Percentiles rank a stretch among this genome's conserved stretches.
These are phyloP conservation scores for Mixornis gularis DNA, from an alignment of 2,113 vertebrate genomes.

Conservation along the genomic window DNA sequence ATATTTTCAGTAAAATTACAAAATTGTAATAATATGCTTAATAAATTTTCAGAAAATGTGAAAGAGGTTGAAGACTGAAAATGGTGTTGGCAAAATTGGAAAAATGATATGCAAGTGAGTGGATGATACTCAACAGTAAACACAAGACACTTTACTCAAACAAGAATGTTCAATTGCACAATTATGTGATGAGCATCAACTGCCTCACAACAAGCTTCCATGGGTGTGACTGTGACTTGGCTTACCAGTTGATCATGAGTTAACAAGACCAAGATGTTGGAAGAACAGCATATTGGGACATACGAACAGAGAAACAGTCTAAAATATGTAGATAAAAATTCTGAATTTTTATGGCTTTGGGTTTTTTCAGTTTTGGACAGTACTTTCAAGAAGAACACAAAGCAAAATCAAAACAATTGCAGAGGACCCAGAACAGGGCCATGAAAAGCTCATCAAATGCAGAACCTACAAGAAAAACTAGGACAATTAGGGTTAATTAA, in stretches of 20 bases:
- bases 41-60: background rate
- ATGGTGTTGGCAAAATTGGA: background rate
- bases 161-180: background rate
- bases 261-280: background rate
- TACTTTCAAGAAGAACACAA: background rate
- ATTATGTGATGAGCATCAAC: background rate
- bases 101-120: background rate
- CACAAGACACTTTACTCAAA: background rate
- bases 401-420: background rate
- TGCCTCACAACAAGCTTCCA: background rate
- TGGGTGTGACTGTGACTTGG: background rate
- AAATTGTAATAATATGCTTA: background rate
- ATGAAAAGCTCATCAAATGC: background rate
- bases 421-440: background rate
- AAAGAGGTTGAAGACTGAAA: background rate
- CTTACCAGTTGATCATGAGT: background rate
- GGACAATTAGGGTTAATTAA: background rate
- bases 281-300: background rate
- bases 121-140: background rate
- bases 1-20: background rate
- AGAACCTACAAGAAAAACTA: background rate
- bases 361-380: background rate
- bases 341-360: background rate
- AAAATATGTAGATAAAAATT: background rate
- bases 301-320: background rate